phyloP scores from a whole-genome alignment of 2,797 vertebrate species.

The Hydrocynus forskahlii region DNA sequence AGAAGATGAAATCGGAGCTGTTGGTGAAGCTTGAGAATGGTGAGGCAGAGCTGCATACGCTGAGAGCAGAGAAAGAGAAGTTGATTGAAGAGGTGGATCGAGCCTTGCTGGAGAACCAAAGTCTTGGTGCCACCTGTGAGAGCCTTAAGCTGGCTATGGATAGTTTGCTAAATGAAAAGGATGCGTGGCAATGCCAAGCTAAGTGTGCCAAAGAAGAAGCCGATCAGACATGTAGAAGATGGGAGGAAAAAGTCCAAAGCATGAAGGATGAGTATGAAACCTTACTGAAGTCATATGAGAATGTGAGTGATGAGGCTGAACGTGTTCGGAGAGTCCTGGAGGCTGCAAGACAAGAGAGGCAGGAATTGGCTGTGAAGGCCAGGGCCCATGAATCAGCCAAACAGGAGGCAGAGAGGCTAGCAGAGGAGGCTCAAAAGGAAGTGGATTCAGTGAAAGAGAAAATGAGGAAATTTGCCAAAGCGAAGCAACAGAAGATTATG shows the following conservation, averaged over 20 bases:
- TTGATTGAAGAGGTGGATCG: slow-evolving; percentile 87
- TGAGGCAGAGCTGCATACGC: slow-evolving; percentile 74
- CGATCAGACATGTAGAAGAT: slow-evolving; percentile 72
- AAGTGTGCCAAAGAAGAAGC: slow-evolving; percentile 78
- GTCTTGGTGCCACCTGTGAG: slow-evolving; percentile 86
- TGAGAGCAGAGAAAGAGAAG: slow-evolving; percentile 80
- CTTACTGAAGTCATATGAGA: slow-evolving; percentile 94
- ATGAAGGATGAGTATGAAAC: slow-evolving; percentile 96
- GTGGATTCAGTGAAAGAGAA: slow-evolving; percentile 91
- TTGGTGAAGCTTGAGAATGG: slow-evolving; percentile 68
- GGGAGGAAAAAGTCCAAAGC: slow-evolving; percentile 83
- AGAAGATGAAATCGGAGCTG: slow-evolving; percentile 71
- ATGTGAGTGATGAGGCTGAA: slow-evolving; percentile 91
- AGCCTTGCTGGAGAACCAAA: slow-evolving; percentile 86
- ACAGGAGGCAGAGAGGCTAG: slow-evolving; percentile 81
- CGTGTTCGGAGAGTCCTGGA: slow-evolving; percentile 88
- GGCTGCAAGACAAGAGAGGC: slow-evolving; percentile 88
- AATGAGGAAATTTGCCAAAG: slow-evolving; percentile 96
- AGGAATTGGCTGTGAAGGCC: slow-evolving; percentile 82
- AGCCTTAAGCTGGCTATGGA: slow-evolving; percentile 88
- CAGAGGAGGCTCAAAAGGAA: slow-evolving; percentile 85
- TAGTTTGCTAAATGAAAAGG: slow-evolving; percentile 83
- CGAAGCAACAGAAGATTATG: slow-evolving; percentile 95
- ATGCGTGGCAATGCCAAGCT: slow-evolving; percentile 77
- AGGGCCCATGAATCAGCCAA: slow-evolving; percentile 79